These are phyloP conservation scores for Epinotia demarniana DNA, from an alignment of 2,888 invertebrate genomes.

Conservation along the genomic window DNA sequence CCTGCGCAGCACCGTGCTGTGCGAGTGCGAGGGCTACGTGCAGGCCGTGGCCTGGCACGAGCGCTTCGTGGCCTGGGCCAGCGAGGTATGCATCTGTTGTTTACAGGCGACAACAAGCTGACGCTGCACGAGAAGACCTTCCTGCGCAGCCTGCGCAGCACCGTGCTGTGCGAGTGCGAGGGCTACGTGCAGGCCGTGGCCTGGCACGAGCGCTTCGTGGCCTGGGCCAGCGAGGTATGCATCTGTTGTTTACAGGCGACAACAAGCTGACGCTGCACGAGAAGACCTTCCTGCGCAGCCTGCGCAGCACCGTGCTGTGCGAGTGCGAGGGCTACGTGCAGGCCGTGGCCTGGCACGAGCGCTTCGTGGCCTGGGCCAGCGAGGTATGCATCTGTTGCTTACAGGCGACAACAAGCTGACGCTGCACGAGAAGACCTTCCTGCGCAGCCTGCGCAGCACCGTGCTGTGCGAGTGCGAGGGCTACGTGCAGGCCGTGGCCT, in stretches of 20 bases:
- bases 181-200: slow-evolving; percentile 92
- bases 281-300: slow-evolving; percentile 92
- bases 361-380: slow-evolving; percentile 97
- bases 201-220: slow-evolving; percentile 95
- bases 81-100: slow-evolving; percentile 82
- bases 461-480: slow-evolving; percentile 92
- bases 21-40: slow-evolving; percentile 94
- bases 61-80: slow-evolving; percentile 96
- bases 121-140: slow-evolving; percentile 85
- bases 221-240: slow-evolving; percentile 90
- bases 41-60: slow-evolving; percentile 95
- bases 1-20: slow-evolving; percentile 89
- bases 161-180: slow-evolving; percentile 91
- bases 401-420: slow-evolving; percentile 55
- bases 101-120: slow-evolving; percentile 55
- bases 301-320: slow-evolving; percentile 90
- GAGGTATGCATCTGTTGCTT: slow-evolving; percentile 77
- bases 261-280: slow-evolving; percentile 90
- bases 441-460: slow-evolving; percentile 90
- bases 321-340: slow-evolving; percentile 95
- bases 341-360: slow-evolving; percentile 94
- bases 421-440: slow-evolving; percentile 86
- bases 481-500: slow-evolving; percentile 93
- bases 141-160: slow-evolving; percentile 90
- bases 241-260: neutral